phyloP scores from a whole-genome alignment of 2,888 invertebrate species.

The Plagiodera versicolora region DNA sequence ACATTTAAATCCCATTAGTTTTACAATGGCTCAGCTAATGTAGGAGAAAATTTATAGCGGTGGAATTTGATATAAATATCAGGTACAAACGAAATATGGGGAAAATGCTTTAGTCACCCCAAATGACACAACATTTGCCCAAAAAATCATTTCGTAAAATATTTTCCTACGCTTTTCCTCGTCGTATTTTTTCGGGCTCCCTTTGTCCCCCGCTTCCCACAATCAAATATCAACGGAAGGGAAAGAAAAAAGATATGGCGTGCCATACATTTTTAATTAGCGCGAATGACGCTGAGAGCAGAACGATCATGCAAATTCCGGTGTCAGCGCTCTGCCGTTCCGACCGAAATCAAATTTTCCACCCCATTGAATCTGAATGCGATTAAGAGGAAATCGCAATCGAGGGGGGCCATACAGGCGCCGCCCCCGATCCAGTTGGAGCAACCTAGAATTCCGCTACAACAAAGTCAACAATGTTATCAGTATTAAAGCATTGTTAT shows the following conservation, averaged over 20 bases:
- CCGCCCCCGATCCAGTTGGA: conserved; percentile 3
- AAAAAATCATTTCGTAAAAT: too few species aligned
- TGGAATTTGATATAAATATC: not conserved
- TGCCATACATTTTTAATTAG: conserved; percentile 54
- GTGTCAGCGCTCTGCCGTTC: conserved; percentile 45
- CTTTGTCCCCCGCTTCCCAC: too few species aligned
- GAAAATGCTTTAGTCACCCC: not conserved
- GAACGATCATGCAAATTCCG: conserved; percentile 53
- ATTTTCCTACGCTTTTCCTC: too few species aligned
- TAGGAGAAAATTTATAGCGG: not conserved
- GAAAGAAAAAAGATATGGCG: conserved; percentile 45
- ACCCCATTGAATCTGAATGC: conserved; percentile 52
- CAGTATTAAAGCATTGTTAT: too few species aligned
- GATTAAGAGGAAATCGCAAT: conserved; percentile 48
- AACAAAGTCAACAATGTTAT: too few species aligned
- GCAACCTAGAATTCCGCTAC: too few species aligned
- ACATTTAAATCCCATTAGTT: conserved; percentile 30
- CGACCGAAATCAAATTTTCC: conserved; percentile 53
- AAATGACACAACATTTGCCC: not conserved
- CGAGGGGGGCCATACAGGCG: conserved; percentile 1
- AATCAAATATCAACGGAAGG: conserved; percentile 27
- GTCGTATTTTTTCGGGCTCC: too few species aligned
- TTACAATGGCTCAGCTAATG: conserved; percentile 6
- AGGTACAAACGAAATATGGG: not conserved
- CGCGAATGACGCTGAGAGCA: conserved; percentile 44